Base-by-base conservation (phyloP, 2,797 vertebrate genomes). In the Sphenodon punctatus region DNA sequence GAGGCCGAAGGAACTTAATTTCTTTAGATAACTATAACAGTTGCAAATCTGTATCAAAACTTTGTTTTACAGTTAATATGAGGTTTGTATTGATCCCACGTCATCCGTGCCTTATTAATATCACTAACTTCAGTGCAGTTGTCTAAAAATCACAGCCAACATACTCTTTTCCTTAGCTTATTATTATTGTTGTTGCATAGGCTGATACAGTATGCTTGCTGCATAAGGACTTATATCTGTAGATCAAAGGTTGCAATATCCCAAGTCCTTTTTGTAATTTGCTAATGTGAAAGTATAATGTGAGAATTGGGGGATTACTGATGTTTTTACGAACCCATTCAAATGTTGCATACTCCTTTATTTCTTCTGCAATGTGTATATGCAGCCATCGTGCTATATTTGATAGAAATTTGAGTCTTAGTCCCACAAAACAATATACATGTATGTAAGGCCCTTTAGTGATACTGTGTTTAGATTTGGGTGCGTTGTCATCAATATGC, bases 31-130 rank as follows among this genome's bases (percentile, higher is more conserved):
- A 78, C 72, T 74, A 27, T 84, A 70, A 65, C 80, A 82, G 78
- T 82, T 92, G 80, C 80, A 89, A 82, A 88, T 88, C 87, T 81
- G 72, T 80, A 88, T 88, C 48, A 82, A 67, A 56, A 70, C 83
- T 90, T 88, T 90, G 82, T 84, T 73, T 81, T 65, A 80, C 53
- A 66, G 20, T 69, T 87, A 32, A 56, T 81, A 69, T 65, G 71
- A 48, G 68, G 78, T 84, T 85, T 87, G 43, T 91, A 87, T 74
- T 89, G 46, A 67, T 85, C 86, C 56, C 88, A 85, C 76, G 90
- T 80, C 67, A 67, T 84, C 81, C 55, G 34, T 64, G 25, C 51
- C 60, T 73, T 48, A 78, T 88, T 92, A 89, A 88, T 89, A 80
- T 25, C 70, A 36, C 39, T 71, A 64, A 49, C 84, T 30, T 84